Percentiles rank a stretch among this genome's conserved stretches.
Evolutionary conservation across 2,797 vertebrate species (phyloP).

Genomic region (Sylvilagus floridanus): DNA sequence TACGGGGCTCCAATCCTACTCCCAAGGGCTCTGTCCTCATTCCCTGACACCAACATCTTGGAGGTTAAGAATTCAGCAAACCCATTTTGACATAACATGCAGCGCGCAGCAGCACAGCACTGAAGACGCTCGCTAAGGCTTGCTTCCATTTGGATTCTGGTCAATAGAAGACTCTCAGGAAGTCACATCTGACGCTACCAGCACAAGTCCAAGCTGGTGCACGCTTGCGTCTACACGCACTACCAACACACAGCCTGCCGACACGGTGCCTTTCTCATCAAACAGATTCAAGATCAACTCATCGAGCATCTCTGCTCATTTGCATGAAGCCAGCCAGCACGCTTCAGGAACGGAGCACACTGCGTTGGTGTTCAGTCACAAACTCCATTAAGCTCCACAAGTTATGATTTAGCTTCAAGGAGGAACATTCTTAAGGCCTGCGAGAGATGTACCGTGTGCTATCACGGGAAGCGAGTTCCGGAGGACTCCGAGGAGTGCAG

Average conservation of each 20-base stretch:
- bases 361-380: conserved; percentile 71
- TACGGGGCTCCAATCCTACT: neutral
- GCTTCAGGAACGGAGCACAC: neutral
- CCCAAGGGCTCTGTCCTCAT: neutral
- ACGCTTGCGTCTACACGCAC: neutral
- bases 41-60: neutral
- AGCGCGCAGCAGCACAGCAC: neutral
- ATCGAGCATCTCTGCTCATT: neutral
- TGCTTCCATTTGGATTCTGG: conserved; percentile 62
- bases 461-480: conserved; percentile 83
- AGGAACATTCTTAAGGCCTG: conserved; percentile 78
- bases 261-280: neutral
- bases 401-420: conserved; percentile 76
- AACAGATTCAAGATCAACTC: neutral
- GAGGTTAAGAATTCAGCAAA: neutral
- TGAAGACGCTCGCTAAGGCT: neutral
- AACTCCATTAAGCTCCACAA: conserved; percentile 76
- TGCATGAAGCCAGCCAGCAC: conserved; percentile 20
- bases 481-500: conserved; percentile 79
- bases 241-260: neutral
- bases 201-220: neutral
- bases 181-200: conserved; percentile 39
- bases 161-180: neutral
- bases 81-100: neutral
- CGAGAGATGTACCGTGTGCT: conserved; percentile 82